Evolutionary conservation across 2,113 vertebrate genomes (phyloP).

Genomic region (Seriola dumerili): DNA sequence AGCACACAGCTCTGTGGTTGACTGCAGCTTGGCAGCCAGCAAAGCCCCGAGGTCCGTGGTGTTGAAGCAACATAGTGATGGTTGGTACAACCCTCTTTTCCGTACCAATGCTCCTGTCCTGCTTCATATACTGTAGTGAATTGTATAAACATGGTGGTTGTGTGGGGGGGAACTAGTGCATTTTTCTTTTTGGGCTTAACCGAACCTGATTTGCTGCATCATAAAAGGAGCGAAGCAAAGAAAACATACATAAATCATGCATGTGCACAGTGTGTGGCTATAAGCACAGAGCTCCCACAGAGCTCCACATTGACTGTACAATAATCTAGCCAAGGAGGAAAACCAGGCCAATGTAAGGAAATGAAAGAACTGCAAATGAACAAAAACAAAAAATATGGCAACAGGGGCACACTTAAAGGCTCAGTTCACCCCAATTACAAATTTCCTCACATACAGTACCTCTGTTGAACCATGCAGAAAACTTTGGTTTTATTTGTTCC

Average conservation of each 20-base stretch:
- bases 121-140: slow-evolving; percentile 48
- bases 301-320: slow-evolving; percentile 10
- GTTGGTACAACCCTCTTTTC: slow-evolving; percentile 58
- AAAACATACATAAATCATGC: slow-evolving; percentile 33
- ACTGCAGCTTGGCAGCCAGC: slow-evolving; percentile 75
- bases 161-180: neutral
- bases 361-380: slow-evolving; percentile 4
- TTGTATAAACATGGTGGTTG: slow-evolving; percentile 39
- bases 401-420: too few relatives aligned
- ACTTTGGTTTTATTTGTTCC: neutral
- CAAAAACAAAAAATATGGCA: neutral
- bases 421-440: neutral
- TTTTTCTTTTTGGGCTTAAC: slow-evolving; percentile 22
- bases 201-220: slow-evolving; percentile 7
- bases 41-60: slow-evolving; percentile 64
- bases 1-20: slow-evolving; percentile 74
- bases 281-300: slow-evolving; percentile 18
- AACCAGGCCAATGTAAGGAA: slow-evolving; percentile 5
- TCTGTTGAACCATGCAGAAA: neutral
- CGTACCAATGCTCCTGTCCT: slow-evolving; percentile 49
- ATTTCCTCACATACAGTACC: neutral
- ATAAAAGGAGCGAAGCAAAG: slow-evolving; percentile 27
- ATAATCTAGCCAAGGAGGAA: slow-evolving; percentile 13
- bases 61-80: slow-evolving; percentile 67
- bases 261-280: slow-evolving; percentile 17